Percentiles rank a stretch among this genome's conserved stretches.
These are phyloP conservation scores for Magallana ariakensis DNA, from an alignment of 1,140 invertebrate species.

Conservation along the genomic window DNA sequence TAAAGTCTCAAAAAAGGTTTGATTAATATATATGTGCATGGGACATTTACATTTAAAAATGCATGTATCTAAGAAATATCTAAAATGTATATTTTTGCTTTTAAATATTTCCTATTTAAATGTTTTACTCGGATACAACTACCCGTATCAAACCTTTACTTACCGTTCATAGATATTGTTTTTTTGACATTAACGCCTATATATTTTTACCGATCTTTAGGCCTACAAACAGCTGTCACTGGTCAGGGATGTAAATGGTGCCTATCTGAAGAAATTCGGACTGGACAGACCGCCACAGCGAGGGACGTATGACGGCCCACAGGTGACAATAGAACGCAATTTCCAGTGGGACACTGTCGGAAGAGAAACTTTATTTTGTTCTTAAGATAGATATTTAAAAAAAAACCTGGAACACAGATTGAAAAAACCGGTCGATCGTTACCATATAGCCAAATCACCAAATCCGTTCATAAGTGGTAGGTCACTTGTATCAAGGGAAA, in stretches of 20 bases:
- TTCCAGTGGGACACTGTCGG: slow-evolving; percentile 14
- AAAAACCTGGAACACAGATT: too few species aligned
- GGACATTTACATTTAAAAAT: background rate
- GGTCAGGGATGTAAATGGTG: background rate
- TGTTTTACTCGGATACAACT: background rate
- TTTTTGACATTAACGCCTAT: background rate
- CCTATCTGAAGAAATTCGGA: background rate
- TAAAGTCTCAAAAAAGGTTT: slow-evolving; percentile 14
- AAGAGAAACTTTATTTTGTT: slow-evolving; percentile 9
- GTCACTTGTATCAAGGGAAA: too few species aligned
- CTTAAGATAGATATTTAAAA: too few species aligned
- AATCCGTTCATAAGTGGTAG: too few species aligned
- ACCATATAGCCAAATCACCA: too few species aligned
- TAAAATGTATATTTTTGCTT: too few species aligned
- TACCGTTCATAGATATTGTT: background rate
- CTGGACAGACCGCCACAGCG: slow-evolving; percentile 32
- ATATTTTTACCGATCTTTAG: background rate
- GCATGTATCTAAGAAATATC: background rate
- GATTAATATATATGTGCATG: background rate
- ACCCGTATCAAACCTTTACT: background rate
- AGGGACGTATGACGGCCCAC: background rate
- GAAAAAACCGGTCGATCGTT: too few species aligned
- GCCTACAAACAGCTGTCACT: slow-evolving; percentile 3
- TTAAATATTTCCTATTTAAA: background rate
- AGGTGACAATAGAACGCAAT: background rate